Evolutionary conservation across 2,888 invertebrate genomes (phyloP), one percentile per base, ranked within the genome.

Genomic region (Notodonta ziczac): DNA sequence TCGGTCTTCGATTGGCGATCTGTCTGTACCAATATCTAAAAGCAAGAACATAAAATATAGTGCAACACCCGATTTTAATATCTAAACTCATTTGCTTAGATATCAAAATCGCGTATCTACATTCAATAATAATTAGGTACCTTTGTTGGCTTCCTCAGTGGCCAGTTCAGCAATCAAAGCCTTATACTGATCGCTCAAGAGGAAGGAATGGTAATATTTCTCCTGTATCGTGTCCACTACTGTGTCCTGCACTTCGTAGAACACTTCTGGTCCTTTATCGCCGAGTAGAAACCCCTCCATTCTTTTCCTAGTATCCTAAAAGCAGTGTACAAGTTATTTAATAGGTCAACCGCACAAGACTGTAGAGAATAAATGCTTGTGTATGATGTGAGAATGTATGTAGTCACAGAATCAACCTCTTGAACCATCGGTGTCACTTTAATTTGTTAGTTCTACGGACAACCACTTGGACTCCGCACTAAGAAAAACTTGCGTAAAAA

Each of bases 261-360:
- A 98, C 40, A 97, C 97, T 88, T 97, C 97, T 24, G 97, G 97
- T 0, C 97, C 97, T 78, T 96, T 96, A 83, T 98, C 97, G 14
- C 98, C 98, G 65, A 97, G 87, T 59, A 98, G 91, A 89, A 98
- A 98, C 13, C 96, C 95, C 84, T 98, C 98, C 96, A 98, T 98
- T 69, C 96, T 94, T 85, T 97, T 98, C 60, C 97, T 94, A 7
- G 96, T 96, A 58, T 95, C 95, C 93, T 95, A 59, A 44, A 80
- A 80, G 9, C 50, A 50, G 16, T 50, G 2, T 13, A 5, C 8
- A 42, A 42, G 10, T 10, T 10, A 8, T 40, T 40, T 40, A 40
- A 40, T 42, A 12, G 4, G 42, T 42, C 12, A 42, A 42, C 40
- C n/a, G n/a, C 48, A 51, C n/a, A 50, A 50, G 14, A 14, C 50